Base-by-base conservation (phyloP, 1,140 invertebrate species). In the Aphelenchoides besseyi region DNA sequence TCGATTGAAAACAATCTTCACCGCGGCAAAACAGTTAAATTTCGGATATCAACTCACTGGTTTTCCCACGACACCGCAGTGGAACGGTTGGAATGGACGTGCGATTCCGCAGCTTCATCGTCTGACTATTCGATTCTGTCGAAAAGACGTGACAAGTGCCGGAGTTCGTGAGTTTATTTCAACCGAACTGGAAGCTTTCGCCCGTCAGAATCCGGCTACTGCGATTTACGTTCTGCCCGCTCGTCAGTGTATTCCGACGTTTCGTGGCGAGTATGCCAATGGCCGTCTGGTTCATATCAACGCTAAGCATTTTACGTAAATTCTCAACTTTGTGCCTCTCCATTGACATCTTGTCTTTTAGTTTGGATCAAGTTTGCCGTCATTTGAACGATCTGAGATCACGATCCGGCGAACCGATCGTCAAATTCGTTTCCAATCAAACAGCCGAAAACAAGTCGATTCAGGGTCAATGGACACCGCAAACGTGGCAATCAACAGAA, bases 231-330 rank as follows among this genome's bases (percentile, higher is more conserved):
- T 81, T 8, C 12, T 77, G 36, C 76, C 76, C 16, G 70, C 30
- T 1, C 54, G 74, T n/a, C 29, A 81, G 32, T 35, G 33, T 8
- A 73, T 52, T 3, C 76, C 76, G 52, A 64, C 70, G 2, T n/a
- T 78, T n/a, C 35, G 76, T 18, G 76, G 74, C 12, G 76, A 78
- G 66, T 78, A 78, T 70, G 33, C 76, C 5, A 78, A 78, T 64
- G 76, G 76, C 16, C 53, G 76, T 23, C 48, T 41, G 52, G 76
- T 80, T 23, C 74, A 81, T 23, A 48, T 78, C 2, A 75, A 81
- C 55, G 69, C 70, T 9, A 67, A 59, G 28, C 36, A 59, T 30
- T 68, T 78, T 37, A 78, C 64, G 76, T 79, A 55, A 67, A 32
- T 48, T 57, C 28, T 36, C 2, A 61, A 30, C 32, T 29, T 41